Evolutionary conservation across 2,113 vertebrate genomes (phyloP).

Genomic region (Neopipo cinnamomea): DNA sequence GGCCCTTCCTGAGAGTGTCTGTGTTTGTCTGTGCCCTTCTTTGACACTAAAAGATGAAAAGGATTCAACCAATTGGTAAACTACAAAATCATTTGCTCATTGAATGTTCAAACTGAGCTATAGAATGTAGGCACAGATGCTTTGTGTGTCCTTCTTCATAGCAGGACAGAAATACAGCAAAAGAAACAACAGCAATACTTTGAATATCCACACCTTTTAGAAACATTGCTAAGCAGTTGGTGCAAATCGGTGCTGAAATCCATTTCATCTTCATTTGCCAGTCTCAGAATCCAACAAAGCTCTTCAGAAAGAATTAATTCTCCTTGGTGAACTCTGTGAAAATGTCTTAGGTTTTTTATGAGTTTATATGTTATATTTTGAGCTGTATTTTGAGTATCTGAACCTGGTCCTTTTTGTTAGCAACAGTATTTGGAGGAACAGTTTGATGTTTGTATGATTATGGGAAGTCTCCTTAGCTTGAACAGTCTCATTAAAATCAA

Average conservation of each 20-base stretch:
- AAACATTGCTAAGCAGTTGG: neutral
- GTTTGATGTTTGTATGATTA: neutral
- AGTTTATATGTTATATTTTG: neutral
- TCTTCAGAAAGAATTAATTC: neutral
- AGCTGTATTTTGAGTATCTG: neutral
- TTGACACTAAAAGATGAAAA: neutral
- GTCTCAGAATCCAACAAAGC: neutral
- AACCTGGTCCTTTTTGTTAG: neutral
- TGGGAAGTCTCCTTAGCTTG: neutral
- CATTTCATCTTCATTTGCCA: neutral
- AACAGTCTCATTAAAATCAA: neutral
- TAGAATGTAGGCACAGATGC: neutral
- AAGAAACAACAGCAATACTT: neutral
- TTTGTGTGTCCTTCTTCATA: neutral
- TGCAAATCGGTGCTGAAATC: neutral
- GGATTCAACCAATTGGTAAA: neutral
- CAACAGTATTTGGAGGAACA: neutral
- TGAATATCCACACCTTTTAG: neutral
- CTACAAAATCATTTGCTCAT: neutral
- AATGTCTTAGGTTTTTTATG: neutral
- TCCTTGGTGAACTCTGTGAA: neutral
- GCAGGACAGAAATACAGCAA: neutral
- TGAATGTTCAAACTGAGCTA: neutral
- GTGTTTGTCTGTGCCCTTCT: neutral
- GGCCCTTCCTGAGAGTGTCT: neutral